Evolutionary conservation across 2,113 vertebrate genomes (phyloP), one percentile per base, ranked within the genome.

Genomic region (Psilopsiagon aurifrons): DNA sequence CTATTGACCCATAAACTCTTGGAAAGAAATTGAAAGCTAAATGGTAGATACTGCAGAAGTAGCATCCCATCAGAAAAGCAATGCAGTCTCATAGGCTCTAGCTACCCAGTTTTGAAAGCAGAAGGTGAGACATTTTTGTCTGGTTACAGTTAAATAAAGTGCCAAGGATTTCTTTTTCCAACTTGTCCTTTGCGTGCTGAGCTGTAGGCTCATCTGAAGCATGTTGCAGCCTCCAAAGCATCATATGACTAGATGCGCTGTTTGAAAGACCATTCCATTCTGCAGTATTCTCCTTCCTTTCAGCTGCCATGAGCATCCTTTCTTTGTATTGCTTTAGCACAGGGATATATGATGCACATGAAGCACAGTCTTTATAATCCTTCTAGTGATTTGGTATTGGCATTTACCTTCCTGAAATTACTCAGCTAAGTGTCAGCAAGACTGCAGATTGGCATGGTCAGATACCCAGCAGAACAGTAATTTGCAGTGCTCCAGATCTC

Each of bases 1-100:
- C 76, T 54, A 18, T 90, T 97, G 98, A 97, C 94, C 92, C 52
- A 46, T 90, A 93, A 93, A 80, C 85, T 97, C 88, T 84, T 68
- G 70, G 79, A 97, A 97, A 96, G 89, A 92, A 97, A 95, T 97
- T 87, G 91, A 95, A 95, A 95, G 83, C 17, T 10, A 87, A 67
- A 66, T 82, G 66, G 80, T 90, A 80, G 85, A 83, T 74, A 23
- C 51, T 92, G 79, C 35, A 74, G 82, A 90, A 91, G 80, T 35
- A 96, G 47, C 74, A 91, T 88, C 77, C 47, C 83, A 57, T 66
- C 95, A 93, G 90, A 92, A 83, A 62, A 70, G 67, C 85, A 20
- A 2, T 66, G 81, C 69, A 83, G 59, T 86, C 77, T 96, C 91
- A 82, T 55, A 51, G 66, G 73, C 64, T 76, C 74, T 91, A 22